Evolutionary conservation across 2,888 invertebrate species (phyloP).

Genomic region (Poecilus cupreus): DNA sequence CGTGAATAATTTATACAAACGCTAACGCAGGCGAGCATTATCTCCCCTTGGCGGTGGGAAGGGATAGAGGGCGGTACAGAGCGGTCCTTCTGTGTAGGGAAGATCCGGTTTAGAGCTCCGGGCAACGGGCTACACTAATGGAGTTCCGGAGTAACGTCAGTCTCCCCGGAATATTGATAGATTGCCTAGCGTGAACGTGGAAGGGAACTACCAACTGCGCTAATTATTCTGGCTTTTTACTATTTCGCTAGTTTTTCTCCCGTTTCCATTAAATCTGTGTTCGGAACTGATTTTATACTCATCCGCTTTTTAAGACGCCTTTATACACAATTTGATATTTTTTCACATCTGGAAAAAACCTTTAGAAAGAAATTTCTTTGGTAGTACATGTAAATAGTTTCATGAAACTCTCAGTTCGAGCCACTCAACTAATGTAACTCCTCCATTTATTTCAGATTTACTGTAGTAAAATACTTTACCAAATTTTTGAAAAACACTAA

Average conservation of each 20-base stretch:
- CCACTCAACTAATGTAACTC: no score
- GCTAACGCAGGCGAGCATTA: slow-evolving; percentile 43
- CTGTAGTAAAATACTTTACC: no score
- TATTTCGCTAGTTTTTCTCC: slow-evolving; percentile 41
- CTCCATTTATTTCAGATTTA: no score
- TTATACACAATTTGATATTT: slow-evolving; percentile 8
- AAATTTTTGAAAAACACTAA: no score
- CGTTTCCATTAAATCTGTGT: slow-evolving; percentile 49
- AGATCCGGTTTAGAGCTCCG: slow-evolving; percentile 58
- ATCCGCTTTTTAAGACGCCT: not conserved
- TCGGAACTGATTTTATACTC: slow-evolving; percentile 31
- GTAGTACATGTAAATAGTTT: no score
- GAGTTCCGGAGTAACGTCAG: slow-evolving; percentile 60
- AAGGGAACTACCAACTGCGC: slow-evolving; percentile 47
- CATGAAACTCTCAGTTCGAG: no score
- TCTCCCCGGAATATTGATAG: slow-evolving; percentile 60
- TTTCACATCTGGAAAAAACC: no score
- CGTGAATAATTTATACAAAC: slow-evolving; percentile 58
- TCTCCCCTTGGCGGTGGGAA: slow-evolving; percentile 29
- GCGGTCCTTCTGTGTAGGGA: slow-evolving; percentile 55
- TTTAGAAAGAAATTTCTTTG: no score
- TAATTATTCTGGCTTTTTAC: slow-evolving; percentile 55
- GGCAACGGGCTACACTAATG: slow-evolving; percentile 59
- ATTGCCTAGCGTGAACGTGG: slow-evolving; percentile 51
- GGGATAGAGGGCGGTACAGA: not conserved